These are phyloP conservation scores for Leptopilina boulardi DNA, from an alignment of 1,140 invertebrate species.

Conservation along the genomic window DNA sequence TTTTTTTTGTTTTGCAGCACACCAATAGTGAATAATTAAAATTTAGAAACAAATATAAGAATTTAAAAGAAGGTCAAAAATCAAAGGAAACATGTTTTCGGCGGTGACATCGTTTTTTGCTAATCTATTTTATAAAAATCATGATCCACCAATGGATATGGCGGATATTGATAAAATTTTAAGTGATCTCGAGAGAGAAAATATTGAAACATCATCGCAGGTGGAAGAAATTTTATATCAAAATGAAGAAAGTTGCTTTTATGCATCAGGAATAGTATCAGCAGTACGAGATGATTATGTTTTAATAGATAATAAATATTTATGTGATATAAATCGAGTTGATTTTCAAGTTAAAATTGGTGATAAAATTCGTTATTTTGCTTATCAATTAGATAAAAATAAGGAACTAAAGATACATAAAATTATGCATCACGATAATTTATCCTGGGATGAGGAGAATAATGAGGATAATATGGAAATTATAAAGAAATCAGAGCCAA, in stretches of 20 bases:
- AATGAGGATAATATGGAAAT: not conserved
- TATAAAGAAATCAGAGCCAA: constrained; percentile 4
- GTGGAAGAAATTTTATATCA: not conserved
- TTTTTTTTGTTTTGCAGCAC: too few species aligned
- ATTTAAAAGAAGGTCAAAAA: too few species aligned
- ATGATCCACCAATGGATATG: not conserved
- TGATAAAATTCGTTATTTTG: constrained; percentile 63
- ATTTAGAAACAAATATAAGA: too few species aligned
- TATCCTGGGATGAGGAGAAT: constrained; percentile 52
- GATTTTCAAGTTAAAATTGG: constrained; percentile 56
- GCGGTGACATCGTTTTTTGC: not conserved
- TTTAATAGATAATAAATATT: constrained; percentile 64
- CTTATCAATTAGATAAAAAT: constrained; percentile 52
- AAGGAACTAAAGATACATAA: constrained; percentile 61
- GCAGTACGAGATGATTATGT: constrained; percentile 49
- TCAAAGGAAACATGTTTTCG: constrained; percentile 60
- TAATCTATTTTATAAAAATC: constrained; percentile 29
- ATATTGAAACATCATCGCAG: not conserved
- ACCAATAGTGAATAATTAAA: too few species aligned
- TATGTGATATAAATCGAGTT: constrained; percentile 55
- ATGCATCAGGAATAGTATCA: constrained; percentile 63
- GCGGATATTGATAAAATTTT: constrained; percentile 8
- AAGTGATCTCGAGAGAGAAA: not conserved
- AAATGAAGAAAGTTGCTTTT: constrained; percentile 58
- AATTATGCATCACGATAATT: constrained; percentile 56